These are phyloP conservation scores for Cerastis leucographa DNA, from an alignment of 2,888 invertebrate genomes.

Conservation along the genomic window DNA sequence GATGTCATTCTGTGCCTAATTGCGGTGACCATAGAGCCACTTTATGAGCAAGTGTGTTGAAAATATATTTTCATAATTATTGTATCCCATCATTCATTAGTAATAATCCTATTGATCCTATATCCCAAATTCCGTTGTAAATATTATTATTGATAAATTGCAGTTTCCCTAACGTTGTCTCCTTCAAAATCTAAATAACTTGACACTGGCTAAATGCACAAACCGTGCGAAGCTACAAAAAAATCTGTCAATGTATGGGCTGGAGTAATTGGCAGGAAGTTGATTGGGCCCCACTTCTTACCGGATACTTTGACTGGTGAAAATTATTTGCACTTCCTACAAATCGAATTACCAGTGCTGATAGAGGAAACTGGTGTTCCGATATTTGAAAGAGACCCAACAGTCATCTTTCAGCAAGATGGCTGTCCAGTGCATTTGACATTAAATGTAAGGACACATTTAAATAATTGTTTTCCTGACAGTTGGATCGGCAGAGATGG, in stretches of 20 bases:
- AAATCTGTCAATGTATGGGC: slow-evolving; percentile 5
- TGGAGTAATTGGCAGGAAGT: neutral
- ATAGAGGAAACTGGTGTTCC: neutral
- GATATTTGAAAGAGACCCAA: slow-evolving; percentile 4
- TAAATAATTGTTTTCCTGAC: neutral
- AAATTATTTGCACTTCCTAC: slow-evolving; percentile 6
- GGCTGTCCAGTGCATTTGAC: neutral
- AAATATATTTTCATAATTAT: no score
- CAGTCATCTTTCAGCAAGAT: neutral
- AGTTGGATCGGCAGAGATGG: slow-evolving; percentile 5
- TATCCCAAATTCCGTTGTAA: no score
- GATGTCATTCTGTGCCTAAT: no score
- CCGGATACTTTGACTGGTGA: neutral
- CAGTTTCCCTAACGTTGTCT: no score
- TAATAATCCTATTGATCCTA: no score
- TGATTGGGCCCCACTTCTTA: neutral
- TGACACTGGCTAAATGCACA: no score
- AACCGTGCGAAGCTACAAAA: no score
- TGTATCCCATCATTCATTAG: no score
- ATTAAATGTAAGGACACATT: neutral
- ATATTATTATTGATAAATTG: no score
- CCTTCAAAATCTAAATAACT: no score
- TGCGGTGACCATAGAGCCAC: no score
- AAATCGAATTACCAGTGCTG: neutral
- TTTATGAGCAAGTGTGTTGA: no score